Base-by-base conservation (phyloP, 2,888 invertebrate species). In the Sicus ferrugineus region DNA sequence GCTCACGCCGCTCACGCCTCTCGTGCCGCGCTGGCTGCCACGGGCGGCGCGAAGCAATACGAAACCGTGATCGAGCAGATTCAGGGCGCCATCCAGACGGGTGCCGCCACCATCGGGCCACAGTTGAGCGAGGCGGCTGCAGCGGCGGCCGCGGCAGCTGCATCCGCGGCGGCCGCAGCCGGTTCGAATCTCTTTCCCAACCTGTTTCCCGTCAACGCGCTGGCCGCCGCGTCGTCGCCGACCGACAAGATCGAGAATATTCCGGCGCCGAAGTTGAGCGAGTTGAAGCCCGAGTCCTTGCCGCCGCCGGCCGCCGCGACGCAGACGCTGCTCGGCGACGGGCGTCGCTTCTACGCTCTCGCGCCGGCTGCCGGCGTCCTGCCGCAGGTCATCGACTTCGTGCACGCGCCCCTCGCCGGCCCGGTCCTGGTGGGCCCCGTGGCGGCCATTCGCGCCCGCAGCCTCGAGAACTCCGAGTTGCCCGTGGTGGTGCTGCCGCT, bases 321-420 rank as follows among this genome's bases (percentile, higher is more conserved):
- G 0, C 76, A 80, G 54, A 73, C 79, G 0, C 64, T 81, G 56
- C 38, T 79, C 50, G 76, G 77, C 68, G 81, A 81, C 59, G 79
- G 80, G 2, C 75, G 83, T 42, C 82, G 80, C 38, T 79, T 81
- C 72, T 81, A 80, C 70, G 76, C 78, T 16, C 69, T 83, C 63
- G 76, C 79, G 7, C 81, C 81, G 54, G 48, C 63, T 11, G 79
- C 80, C 1, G n/a, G 19, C 19, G 6, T 77, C 74, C 42, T 69
- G 72, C 69, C 80, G 0, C 83, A 83, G 6, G 75, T 83, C 26
- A 78, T 83, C n/a, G 83, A 83, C 72, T 78, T 80, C 61, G 76
- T 83, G 3, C 82, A 80, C 52, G 69, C 77, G 0, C 82, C 83
- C 1, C 74, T 82, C 46, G 75, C 79, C 77, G 48, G 76, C 76